A percentile compares a stretch with the other conserved stretches of the same genome.
Evolutionary conservation across 2,113 vertebrate species (phyloP).

Genomic region (Hippoglossus stenolepis): DNA sequence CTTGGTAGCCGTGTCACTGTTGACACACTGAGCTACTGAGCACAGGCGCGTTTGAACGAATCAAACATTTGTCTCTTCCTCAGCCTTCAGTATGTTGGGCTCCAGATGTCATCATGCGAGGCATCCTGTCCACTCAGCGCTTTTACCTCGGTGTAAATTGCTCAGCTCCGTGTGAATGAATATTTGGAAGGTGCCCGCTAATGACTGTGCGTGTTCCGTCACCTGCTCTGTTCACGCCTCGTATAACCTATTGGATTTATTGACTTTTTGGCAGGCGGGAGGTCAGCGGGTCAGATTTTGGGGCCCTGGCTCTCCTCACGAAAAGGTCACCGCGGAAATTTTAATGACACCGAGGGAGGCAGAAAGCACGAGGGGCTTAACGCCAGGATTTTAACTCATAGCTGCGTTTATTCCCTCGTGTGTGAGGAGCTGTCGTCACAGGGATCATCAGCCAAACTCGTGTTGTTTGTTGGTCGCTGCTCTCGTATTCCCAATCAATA

Average conservation of each 20-base stretch:
- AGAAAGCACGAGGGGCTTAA: background rate
- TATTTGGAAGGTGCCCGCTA: slow-evolving; percentile 61
- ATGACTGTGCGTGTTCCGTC: slow-evolving; percentile 55
- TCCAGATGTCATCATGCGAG: slow-evolving; percentile 27
- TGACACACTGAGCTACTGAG: background rate
- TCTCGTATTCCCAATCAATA: background rate
- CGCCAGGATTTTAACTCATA: background rate
- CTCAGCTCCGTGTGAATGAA: slow-evolving; percentile 64
- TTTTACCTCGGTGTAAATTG: slow-evolving; percentile 61
- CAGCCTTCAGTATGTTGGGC: background rate
- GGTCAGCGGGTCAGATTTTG: slow-evolving; percentile 50
- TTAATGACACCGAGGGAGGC: background rate
- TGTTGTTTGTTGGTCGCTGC: background rate
- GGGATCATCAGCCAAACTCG: background rate
- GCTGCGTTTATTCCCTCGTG: background rate
- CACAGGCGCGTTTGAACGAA: background rate
- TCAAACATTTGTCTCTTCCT: background rate
- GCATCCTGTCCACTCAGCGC: slow-evolving; percentile 40
- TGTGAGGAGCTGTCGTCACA: background rate
- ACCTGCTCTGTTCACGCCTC: slow-evolving; percentile 61
- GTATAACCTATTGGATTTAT: slow-evolving; percentile 50
- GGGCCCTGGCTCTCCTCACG: slow-evolving; percentile 19
- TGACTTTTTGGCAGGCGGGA: slow-evolving; percentile 35
- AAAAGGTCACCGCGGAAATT: slow-evolving; percentile 47
- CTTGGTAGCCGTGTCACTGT: background rate